A percentile compares a stretch with the other conserved stretches of the same genome.
These are phyloP conservation scores for Odocoileus virginianus DNA, from an alignment of 2,113 vertebrate genomes.

Conservation along the genomic window DNA sequence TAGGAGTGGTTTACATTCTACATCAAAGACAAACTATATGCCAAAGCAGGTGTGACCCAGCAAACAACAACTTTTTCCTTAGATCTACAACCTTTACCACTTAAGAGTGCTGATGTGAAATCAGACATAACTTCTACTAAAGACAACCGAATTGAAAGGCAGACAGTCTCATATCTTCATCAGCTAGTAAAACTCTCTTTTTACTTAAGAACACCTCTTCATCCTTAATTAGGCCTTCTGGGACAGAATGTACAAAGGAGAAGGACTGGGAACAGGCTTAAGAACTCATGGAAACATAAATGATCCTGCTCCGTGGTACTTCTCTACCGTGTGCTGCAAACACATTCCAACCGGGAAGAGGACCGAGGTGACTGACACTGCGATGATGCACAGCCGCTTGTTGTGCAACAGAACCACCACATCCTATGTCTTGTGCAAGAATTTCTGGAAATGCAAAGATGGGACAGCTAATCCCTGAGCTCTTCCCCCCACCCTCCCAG, in stretches of 20 bases:
- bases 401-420: not conserved
- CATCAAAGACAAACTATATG: not conserved
- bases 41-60: not conserved
- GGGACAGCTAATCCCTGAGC: not conserved
- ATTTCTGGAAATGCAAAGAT: not conserved
- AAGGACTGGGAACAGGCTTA: not conserved
- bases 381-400: not conserved
- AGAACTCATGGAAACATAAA: not conserved
- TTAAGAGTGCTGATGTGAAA: not conserved
- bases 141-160: not conserved
- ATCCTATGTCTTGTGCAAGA: not conserved
- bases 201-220: not conserved
- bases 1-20: not conserved
- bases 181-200: not conserved
- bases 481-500: not conserved
- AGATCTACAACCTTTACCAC: not conserved
- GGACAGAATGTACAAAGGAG: not conserved
- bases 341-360: not conserved
- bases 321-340: not conserved
- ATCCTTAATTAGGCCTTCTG: not conserved
- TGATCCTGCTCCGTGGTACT: not conserved
- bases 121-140: not conserved
- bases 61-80: not conserved
- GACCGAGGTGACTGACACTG: not conserved
- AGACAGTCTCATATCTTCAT: not conserved